phyloP scores from a whole-genome alignment of 2,888 invertebrate genomes.

The Trichacis sp. region DNA sequence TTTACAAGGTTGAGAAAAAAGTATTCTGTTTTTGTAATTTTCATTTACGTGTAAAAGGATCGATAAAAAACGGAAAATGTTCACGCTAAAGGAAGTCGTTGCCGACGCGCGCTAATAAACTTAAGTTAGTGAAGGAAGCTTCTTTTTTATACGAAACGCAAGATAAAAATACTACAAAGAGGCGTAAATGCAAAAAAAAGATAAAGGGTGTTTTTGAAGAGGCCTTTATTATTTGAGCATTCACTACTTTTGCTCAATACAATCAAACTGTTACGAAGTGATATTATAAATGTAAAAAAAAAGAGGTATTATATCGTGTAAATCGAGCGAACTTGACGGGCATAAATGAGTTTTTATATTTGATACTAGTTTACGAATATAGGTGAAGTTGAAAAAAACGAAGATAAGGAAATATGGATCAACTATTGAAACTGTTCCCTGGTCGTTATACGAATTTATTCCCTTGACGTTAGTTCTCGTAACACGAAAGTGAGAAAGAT shows the following conservation, averaged over 20 bases:
- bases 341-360: constrained; percentile 66
- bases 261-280: constrained; percentile 61
- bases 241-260: constrained; percentile 59
- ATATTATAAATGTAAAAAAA: constrained; percentile 59
- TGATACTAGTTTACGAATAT: constrained; percentile 63
- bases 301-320: constrained; percentile 59
- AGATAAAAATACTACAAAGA: constrained; percentile 17
- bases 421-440: constrained; percentile 53
- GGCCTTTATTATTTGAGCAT: constrained; percentile 59
- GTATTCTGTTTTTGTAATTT: not conserved
- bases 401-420: constrained; percentile 39
- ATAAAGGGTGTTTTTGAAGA: constrained; percentile 52
- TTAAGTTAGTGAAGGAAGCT: constrained; percentile 3
- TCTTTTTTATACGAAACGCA: constrained; percentile 20
- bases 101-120: constrained; percentile 4
- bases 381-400: constrained; percentile 39
- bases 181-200: constrained; percentile 21
- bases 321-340: constrained; percentile 62
- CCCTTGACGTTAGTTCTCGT: constrained; percentile 50
- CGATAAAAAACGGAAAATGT: constrained; percentile 2
- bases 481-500: constrained; percentile 42
- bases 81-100: not conserved
- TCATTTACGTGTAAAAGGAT: not conserved
- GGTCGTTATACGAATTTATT: constrained; percentile 55
- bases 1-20: constrained; percentile 15